Base-by-base conservation (phyloP, 2,797 vertebrate genomes). In the Margarornis squamiger region DNA sequence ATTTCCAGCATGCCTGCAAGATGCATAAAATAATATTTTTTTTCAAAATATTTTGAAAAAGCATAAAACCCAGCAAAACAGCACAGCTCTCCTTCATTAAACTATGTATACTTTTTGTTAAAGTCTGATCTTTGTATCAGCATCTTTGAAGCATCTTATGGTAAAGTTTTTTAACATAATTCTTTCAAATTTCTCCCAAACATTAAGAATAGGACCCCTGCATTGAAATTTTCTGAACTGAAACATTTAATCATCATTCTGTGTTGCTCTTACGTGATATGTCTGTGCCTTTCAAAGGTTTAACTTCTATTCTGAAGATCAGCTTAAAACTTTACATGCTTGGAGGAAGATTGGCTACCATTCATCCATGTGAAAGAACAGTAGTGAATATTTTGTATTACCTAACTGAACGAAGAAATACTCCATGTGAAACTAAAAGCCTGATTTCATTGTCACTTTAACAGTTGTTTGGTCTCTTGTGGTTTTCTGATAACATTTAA, bases 351-450 rank as follows among this genome's bases (percentile, higher is more conserved):
- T 73, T 82, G 0, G 2, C 91, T 92, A n/a, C 49, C 61, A 10
- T 90, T 93, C 88, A 89, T 79, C 78, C 88, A 59, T 62, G 91
- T 92, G 84, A 77, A 76, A 95, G 63, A 94, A 61, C 57, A 88
- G 90, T 68, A 71, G 88, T 54, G 52, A 89, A 74, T 91, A 85
- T 89, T 92, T 89, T 82, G 72, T 83, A 16, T 89, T 90, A 54
- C 87, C 88, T 86, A 81, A 59, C 72, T 67, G 88, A 93, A 79
- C 3, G 76, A 88, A 88, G 85, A 88, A 94, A 71, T 84, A 84
- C 59, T 91, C 73, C 73, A 73, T 86, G 73, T 88, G 94, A 96
- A 95, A 94, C 86, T 86, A 88, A 90, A 92, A 88, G 82, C 88
- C 70, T 66, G 88, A 51, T 91, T 96, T 92, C 79, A 74, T 63